These are phyloP conservation scores for Propsilocerus akamusi DNA, from an alignment of 1,140 invertebrate species.

Conservation along the genomic window DNA sequence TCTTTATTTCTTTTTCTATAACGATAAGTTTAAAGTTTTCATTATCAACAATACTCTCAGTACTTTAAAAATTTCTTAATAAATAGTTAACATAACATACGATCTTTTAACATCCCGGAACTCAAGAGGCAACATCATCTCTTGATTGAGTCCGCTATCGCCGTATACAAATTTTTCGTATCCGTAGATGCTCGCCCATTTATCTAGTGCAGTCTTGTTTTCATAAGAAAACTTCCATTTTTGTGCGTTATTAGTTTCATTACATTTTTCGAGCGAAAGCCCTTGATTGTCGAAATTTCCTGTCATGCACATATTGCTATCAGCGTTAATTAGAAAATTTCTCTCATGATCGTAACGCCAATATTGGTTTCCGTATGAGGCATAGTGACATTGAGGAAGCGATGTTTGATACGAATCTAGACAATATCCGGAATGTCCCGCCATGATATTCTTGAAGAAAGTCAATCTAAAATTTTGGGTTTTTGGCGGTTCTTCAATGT, in stretches of 20 bases:
- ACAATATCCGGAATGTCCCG: conserved; percentile 61
- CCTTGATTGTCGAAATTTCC: conserved; percentile 42
- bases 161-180: background rate
- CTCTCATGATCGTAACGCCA: conserved; percentile 71
- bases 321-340: conserved; percentile 50
- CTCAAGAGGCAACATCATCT: conserved; percentile 19
- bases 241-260: conserved; percentile 42
- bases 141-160: background rate
- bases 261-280: conserved; percentile 58
- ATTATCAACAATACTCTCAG: too few species aligned
- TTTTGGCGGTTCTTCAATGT: conserved; percentile 26
- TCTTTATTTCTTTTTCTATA: too few species aligned
- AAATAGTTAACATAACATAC: too few species aligned
- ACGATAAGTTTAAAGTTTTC: too few species aligned
- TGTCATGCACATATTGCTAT: conserved; percentile 54
- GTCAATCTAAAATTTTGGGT: conserved; percentile 54
- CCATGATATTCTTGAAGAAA: conserved; percentile 83
- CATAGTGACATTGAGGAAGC: conserved; percentile 67
- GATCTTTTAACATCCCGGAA: too few species aligned
- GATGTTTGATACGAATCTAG: conserved; percentile 78
- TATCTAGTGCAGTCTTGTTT: conserved; percentile 36
- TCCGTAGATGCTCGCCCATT: background rate
- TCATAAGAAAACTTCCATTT: conserved; percentile 58
- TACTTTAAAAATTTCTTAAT: too few species aligned
- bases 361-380: conserved; percentile 78